Conservation (phyloP, 2,888 invertebrate species). For the Acronicta leporina region DNA sequence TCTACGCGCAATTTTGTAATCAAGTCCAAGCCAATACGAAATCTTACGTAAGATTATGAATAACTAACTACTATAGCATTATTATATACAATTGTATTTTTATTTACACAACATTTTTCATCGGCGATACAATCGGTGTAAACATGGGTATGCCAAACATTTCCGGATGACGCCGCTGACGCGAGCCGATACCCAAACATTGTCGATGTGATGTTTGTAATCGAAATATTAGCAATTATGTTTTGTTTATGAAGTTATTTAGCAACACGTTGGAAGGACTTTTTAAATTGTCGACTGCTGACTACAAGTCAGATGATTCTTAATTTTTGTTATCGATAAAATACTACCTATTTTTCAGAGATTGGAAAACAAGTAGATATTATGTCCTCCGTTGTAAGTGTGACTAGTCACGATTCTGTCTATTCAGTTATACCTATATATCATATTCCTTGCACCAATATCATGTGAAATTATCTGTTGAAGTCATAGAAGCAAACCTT, state of each 20-base stretch:
- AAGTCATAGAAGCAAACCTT: too few relatives aligned
- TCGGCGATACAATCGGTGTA: constrained; percentile 18
- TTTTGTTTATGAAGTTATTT: constrained; percentile 20
- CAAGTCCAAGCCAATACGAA: not conserved
- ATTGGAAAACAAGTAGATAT: too few relatives aligned
- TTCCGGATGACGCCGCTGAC: constrained; percentile 45
- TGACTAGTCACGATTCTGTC: too few relatives aligned
- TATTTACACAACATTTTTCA: constrained; percentile 10
- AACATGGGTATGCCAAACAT: constrained; percentile 49
- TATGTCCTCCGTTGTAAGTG: too few relatives aligned
- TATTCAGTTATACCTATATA: too few relatives aligned
- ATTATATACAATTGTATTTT: not conserved
- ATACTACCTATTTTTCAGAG: too few relatives aligned
- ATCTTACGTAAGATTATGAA: not conserved
- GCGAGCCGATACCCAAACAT: constrained; percentile 13
- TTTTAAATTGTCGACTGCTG: not conserved
- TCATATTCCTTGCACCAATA: too few relatives aligned
- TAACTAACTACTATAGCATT: not conserved
- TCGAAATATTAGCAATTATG: constrained; percentile 3
- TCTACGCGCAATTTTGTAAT: not conserved
- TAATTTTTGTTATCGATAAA: not conserved
- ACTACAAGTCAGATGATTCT: not conserved
- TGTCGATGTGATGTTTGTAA: constrained; percentile 12
- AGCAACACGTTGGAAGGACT: not conserved
- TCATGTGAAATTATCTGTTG: too few relatives aligned